Percentiles rank a stretch among this genome's conserved stretches.
phyloP scores from a whole-genome alignment of 2,888 invertebrate genomes.

The Microctonus brassicae region DNA sequence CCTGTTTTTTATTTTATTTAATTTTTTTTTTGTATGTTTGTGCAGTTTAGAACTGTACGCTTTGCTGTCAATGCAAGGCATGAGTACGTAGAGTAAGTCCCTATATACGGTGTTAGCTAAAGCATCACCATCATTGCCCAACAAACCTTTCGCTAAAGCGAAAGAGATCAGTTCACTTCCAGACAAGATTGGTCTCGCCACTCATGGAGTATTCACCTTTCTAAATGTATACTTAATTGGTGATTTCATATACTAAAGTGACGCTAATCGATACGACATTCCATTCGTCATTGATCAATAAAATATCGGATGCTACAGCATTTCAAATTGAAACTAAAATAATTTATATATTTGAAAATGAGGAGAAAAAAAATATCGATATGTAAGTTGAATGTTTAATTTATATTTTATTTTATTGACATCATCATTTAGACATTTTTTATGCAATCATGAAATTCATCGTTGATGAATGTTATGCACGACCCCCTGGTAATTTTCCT shows the following conservation, averaged over 20 bases:
- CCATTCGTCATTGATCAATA: slow-evolving; percentile 7
- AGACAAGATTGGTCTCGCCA: slow-evolving; percentile 3
- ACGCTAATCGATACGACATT: slow-evolving; percentile 11
- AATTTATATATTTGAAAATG: not conserved
- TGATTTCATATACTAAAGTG: slow-evolving; percentile 19
- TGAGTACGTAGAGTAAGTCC: slow-evolving; percentile 41
- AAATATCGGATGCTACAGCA: not conserved
- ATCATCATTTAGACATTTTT: not conserved
- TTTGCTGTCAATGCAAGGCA: slow-evolving; percentile 46
- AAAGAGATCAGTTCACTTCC: slow-evolving; percentile 8
- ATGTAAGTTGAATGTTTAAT: not conserved
- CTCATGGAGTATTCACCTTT: slow-evolving; percentile 10
- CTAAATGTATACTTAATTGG: slow-evolving; percentile 12
- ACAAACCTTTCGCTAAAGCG: slow-evolving; percentile 6
- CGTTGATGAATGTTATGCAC: not conserved
- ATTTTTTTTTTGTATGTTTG: not conserved
- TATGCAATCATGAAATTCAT: not conserved
- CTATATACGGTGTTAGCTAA: slow-evolving; percentile 45
- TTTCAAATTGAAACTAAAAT: not conserved
- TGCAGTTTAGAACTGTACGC: slow-evolving; percentile 24
- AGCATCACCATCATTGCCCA: slow-evolving; percentile 3
- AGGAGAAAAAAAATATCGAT: not conserved
- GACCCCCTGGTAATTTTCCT: not conserved
- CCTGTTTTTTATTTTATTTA: slow-evolving; percentile 13
- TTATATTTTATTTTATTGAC: not conserved